These are phyloP conservation scores for Corythornis madagascariensis DNA, from an alignment of 2,113 vertebrate genomes.

Conservation along the genomic window DNA sequence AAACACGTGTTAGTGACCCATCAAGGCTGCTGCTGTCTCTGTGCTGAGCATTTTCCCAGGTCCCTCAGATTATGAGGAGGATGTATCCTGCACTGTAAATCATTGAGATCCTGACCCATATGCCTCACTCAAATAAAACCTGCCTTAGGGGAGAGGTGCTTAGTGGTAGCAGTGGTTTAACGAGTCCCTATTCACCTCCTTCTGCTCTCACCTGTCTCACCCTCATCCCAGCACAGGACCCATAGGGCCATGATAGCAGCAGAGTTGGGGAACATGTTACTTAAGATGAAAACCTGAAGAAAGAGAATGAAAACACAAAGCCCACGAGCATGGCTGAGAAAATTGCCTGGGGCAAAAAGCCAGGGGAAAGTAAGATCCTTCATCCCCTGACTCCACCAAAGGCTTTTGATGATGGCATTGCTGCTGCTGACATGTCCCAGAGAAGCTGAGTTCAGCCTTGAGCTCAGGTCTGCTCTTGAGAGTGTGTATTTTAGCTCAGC, in stretches of 20 bases:
- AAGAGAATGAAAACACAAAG: background rate
- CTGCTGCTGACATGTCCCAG: background rate
- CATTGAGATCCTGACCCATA: fast-evolving
- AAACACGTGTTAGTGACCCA: fast-evolving
- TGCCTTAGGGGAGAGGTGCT: background rate
- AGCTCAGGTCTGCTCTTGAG: background rate
- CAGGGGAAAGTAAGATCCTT: background rate
- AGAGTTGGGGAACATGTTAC: background rate
- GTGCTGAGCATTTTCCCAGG: background rate
- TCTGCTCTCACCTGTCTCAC: background rate
- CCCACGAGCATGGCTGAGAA: fast-evolving
- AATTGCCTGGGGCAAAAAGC: background rate
- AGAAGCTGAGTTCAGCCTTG: background rate
- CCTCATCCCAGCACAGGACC: background rate
- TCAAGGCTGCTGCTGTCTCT: background rate
- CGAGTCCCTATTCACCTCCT: background rate
- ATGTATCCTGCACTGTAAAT: background rate
- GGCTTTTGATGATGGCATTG: background rate
- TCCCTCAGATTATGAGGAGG: background rate
- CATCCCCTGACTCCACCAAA: background rate
- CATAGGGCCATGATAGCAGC: fast-evolving
- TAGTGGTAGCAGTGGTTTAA: background rate
- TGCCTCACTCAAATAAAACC: background rate
- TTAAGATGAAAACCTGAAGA: background rate
- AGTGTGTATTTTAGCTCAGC: background rate